These are phyloP conservation scores for Cerastis leucographa DNA, from an alignment of 2,888 invertebrate species.

Conservation along the genomic window DNA sequence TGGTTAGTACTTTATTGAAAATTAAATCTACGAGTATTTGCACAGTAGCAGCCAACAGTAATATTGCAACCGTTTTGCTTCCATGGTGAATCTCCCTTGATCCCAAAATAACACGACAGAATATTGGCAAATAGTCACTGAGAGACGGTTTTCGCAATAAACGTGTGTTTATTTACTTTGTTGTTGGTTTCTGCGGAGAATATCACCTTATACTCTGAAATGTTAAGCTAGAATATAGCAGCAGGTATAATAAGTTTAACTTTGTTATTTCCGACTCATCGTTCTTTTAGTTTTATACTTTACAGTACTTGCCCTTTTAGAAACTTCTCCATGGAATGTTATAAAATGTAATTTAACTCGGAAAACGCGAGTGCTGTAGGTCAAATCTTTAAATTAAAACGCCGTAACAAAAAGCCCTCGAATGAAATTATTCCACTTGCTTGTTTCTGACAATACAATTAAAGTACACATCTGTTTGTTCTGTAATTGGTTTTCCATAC, in stretches of 20 bases:
- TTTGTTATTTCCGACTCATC: constrained; percentile 6
- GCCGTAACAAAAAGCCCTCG: constrained; percentile 2
- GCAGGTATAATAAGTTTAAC: background rate
- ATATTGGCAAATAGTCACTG: constrained; percentile 38
- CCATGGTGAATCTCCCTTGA: constrained; percentile 39
- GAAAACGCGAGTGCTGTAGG: background rate
- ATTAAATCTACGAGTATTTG: constrained; percentile 44
- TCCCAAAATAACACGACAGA: constrained; percentile 43
- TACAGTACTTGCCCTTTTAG: background rate
- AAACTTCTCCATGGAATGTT: constrained; percentile 15
- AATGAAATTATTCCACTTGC: constrained; percentile 38
- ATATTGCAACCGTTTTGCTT: constrained; percentile 34
- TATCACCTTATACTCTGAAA: background rate
- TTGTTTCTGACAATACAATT: constrained; percentile 51
- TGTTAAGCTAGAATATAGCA: constrained; percentile 1
- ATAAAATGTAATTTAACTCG: constrained; percentile 22
- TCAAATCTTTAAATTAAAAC: constrained; percentile 41
- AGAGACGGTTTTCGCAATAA: constrained; percentile 25
- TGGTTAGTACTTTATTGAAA: constrained; percentile 28
- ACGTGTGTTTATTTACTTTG: constrained; percentile 19
- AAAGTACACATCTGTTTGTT: constrained; percentile 41
- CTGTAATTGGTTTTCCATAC: constrained; percentile 31
- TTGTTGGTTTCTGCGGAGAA: background rate
- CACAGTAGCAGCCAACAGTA: constrained; percentile 40
- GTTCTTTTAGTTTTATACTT: background rate